phyloP scores from a whole-genome alignment of 2,888 invertebrate genomes.

The Melanchra persicariae region DNA sequence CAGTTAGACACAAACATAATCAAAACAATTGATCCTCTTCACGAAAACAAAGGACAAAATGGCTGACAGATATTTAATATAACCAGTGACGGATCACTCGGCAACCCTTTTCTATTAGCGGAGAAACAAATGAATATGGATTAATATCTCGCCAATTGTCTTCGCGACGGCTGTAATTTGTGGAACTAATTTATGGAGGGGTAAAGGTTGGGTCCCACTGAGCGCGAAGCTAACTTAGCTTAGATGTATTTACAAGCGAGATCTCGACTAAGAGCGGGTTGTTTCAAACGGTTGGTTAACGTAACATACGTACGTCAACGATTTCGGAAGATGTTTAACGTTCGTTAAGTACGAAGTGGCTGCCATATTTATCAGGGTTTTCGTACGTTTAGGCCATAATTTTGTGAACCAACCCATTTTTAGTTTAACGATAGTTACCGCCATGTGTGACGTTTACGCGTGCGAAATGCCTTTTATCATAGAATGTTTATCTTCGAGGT shows the following conservation, averaged over 20 bases:
- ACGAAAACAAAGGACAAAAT: conserved; percentile 32
- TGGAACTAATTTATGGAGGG: conserved; percentile 40
- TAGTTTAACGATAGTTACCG: too few relatives aligned
- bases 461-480: too few relatives aligned
- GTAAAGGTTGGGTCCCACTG: not conserved
- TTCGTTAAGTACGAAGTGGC: too few relatives aligned
- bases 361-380: too few relatives aligned
- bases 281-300: too few relatives aligned
- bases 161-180: conserved; percentile 12
- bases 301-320: too few relatives aligned
- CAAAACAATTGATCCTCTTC: conserved; percentile 31
- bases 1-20: conserved; percentile 13
- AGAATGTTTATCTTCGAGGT: too few relatives aligned
- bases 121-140: conserved; percentile 57
- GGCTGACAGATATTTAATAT: conserved; percentile 46
- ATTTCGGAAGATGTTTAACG: too few relatives aligned
- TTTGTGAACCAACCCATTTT: too few relatives aligned
- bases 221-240: not conserved
- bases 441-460: too few relatives aligned
- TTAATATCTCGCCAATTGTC: conserved; percentile 53
- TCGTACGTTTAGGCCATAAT: too few relatives aligned
- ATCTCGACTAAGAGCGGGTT: too few relatives aligned
- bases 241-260: not conserved
- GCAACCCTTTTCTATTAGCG: conserved; percentile 52
- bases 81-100: conserved; percentile 39